Base-by-base conservation (phyloP, 2,113 vertebrate genomes). In the Nibea albiflora region DNA sequence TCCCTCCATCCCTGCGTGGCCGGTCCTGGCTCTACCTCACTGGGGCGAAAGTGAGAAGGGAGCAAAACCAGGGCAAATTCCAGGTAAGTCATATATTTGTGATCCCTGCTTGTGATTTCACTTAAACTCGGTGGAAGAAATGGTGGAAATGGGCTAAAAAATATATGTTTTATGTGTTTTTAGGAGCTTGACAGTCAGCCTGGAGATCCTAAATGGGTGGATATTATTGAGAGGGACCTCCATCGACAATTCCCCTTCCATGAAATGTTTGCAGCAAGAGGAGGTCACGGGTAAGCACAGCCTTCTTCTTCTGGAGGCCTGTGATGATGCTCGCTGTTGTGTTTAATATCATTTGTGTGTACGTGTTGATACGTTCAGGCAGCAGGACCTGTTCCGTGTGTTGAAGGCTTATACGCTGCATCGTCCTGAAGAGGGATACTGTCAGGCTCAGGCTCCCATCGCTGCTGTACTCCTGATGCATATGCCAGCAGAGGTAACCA, bases 201-300 rank as follows among this genome's bases (percentile, higher is more conserved):
- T 0, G 98, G 98, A 57, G 97, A 99, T 60, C 96, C 98, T 0
- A 98, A 97, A 83, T 99, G 98, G 98, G 86, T 99, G 78, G 98
- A 99, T 0, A 94, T 99, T 83, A 99, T 99, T 0, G 96, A 99
- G 92, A 94, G 96, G 67, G 98, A 99, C 87, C 96, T 99, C 52
- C 98, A 99, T 88, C 94, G 98, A 47, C 98, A 99, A 90, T 99
- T 99, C 84, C 98, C 98, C 35, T 99, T 99, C 92, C 98, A 99
- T 0, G 98, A 99, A 95, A 99, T 99, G 98, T 99, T 99, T 0
- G 94, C 96, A 71, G 96, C 97, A 0, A 96, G 97, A 4, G 98
- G 98, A 57, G 98, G 98, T 74, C 97, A 98, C 0, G 98, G 98
- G 98, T 99, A 81, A 85, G 96, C 1, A 0, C 5, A 9, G 16